Conservation (phyloP, 2,888 invertebrate genomes). For the Melolontha melolontha region DNA sequence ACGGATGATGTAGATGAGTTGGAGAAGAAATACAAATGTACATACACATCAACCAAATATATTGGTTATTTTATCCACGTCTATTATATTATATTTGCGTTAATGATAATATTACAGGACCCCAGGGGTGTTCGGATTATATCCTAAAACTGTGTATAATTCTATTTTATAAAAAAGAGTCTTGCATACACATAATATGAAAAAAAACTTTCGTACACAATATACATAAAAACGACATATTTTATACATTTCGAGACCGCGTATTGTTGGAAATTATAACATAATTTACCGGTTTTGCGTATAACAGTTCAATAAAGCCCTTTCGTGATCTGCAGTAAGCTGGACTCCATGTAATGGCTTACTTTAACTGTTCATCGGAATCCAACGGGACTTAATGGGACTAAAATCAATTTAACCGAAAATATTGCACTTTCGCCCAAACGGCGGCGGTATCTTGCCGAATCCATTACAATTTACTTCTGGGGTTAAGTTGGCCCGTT, state of each 20-base stretch:
- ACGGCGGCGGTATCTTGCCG: constrained; percentile 31
- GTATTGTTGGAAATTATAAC: constrained; percentile 30
- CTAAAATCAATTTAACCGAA: constrained; percentile 63
- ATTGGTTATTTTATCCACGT: too few species aligned
- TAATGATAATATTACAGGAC: too few species aligned
- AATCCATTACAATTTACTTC: constrained; percentile 37
- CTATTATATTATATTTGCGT: too few species aligned
- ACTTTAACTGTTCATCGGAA: constrained; percentile 63
- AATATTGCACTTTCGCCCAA: constrained; percentile 56
- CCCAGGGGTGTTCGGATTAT: too few species aligned
- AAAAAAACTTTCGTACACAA: too few species aligned
- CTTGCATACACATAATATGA: too few species aligned
- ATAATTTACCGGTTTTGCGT: constrained; percentile 42
- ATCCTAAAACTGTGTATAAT: too few species aligned
- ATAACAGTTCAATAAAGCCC: constrained; percentile 56
- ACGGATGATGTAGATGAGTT: too few species aligned
- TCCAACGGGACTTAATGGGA: constrained; percentile 61
- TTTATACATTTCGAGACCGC: constrained; percentile 1
- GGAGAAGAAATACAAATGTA: too few species aligned
- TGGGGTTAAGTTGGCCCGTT: constrained; percentile 11
- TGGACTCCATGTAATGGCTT: constrained; percentile 62
- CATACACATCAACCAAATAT: too few species aligned
- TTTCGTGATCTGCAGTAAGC: constrained; percentile 61
- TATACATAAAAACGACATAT: constrained; percentile 1
- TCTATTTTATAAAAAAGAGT: too few species aligned